A percentile compares a stretch with the other conserved stretches of the same genome.
phyloP scores from a whole-genome alignment of 1,140 invertebrate genomes.

The Apolygus lucorum region DNA sequence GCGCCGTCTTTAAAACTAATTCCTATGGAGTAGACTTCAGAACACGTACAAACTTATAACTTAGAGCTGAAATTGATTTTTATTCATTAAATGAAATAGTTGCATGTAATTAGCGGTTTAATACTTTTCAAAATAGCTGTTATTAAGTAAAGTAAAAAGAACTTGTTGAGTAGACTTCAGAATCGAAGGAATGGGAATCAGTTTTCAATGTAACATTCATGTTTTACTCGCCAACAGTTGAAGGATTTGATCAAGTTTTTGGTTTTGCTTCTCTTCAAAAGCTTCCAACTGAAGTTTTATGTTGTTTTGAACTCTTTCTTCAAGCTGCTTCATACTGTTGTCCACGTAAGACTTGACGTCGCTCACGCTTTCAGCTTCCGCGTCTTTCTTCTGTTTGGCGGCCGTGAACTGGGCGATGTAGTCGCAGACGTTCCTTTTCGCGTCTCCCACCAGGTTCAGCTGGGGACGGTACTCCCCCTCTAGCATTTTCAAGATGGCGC shows the following conservation, averaged over 20 bases:
- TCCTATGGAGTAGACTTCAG: no score
- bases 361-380: not conserved
- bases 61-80: no score
- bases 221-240: slow-evolving; percentile 16
- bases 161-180: no score
- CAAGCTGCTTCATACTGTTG: slow-evolving; percentile 17
- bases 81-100: no score
- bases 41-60: no score
- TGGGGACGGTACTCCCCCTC: slow-evolving; percentile 20
- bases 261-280: slow-evolving; percentile 24
- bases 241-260: slow-evolving; percentile 25
- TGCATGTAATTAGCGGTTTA: no score
- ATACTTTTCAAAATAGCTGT: no score
- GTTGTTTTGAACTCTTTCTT: slow-evolving; percentile 19
- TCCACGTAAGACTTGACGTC: slow-evolving; percentile 21
- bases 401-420: slow-evolving; percentile 20
- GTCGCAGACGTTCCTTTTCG: slow-evolving; percentile 17
- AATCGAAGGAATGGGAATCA: no score
- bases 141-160: no score
- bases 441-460: slow-evolving; percentile 15
- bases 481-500: slow-evolving; percentile 21
- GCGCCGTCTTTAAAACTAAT: no score
- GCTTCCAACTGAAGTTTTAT: slow-evolving; percentile 21
- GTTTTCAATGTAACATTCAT: no score
- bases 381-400: not conserved